Conservation (phyloP, 92 coral and sea anemone genomes). For the Galaxea fascicularis region DNA sequence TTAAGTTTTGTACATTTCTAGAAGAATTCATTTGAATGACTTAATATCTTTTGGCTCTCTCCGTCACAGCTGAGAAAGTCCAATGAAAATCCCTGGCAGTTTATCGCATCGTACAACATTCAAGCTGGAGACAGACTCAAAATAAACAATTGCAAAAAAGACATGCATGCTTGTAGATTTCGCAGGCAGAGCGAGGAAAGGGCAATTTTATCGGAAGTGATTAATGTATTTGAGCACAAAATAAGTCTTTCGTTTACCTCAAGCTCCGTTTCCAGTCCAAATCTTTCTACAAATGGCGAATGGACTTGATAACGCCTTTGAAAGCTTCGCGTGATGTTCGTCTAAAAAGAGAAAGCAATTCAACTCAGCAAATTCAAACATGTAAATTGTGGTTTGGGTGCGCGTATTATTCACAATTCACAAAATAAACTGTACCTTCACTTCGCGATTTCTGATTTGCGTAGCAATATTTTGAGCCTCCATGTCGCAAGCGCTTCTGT, state of each 20-base stretch:
- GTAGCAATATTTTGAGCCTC: constrained; percentile 70
- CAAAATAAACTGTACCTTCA: constrained; percentile 62
- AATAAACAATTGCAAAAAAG: constrained; percentile 27
- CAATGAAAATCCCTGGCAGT: background rate
- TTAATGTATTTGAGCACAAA: background rate
- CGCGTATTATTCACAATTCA: constrained; percentile 18
- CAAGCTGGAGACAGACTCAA: constrained; percentile 16
- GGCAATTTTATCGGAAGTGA: background rate
- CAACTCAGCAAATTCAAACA: background rate
- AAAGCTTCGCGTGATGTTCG: constrained; percentile 87
- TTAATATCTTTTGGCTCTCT: background rate
- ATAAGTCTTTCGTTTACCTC: constrained; percentile 66
- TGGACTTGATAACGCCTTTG: constrained; percentile 81
- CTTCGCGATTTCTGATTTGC: constrained; percentile 82
- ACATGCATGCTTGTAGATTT: background rate
- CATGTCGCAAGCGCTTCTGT: constrained; percentile 37
- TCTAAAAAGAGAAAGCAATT: constrained; percentile 59
- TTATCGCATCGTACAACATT: constrained; percentile 5
- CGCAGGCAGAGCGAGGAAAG: background rate
- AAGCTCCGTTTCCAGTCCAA: constrained; percentile 89
- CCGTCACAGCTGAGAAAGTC: background rate
- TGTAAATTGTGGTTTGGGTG: background rate
- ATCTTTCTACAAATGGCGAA: constrained; percentile 80
- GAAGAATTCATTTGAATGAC: background rate
- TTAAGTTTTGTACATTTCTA: background rate